Base-by-base conservation (phyloP, 2,888 invertebrate species). In the Orthosia incerta region DNA sequence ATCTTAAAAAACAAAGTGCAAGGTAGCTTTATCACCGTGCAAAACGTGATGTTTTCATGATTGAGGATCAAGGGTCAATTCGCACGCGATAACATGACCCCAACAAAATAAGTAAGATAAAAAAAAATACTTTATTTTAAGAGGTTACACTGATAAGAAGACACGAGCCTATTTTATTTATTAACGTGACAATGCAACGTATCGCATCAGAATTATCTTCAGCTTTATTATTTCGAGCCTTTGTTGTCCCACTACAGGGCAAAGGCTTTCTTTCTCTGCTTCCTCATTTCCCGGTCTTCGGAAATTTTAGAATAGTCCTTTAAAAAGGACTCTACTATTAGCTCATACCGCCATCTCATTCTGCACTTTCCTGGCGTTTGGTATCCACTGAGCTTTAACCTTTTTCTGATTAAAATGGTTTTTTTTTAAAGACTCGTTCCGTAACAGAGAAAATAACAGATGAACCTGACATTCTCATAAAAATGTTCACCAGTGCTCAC, bases 31-130 rank as follows among this genome's bases (percentile, higher is more conserved):
- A 71, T 74, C 51, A 15, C 13, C 39, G 11, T 62, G 55, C 23
- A 72, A 71, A 76, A 76, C 83, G 80, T 85, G 77, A 79, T 76
- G 48, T 69, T 74, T 68, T 68, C 64, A 83, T 79, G 73, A 65
- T 31, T 60, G 23, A 26, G 23, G 72, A 59, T 76, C 84, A 78
- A 72, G 26, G 62, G 73, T 84, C 75, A 51, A 39, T 13, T 55
- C 39, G 71, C 69, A 82, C 62, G 68, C 74, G 73, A 75, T 68
- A 69, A 69, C 50, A 31, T 56, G 45, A 71, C 61, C 60, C 57
- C 20, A 78, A 71, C 62, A 70, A 70, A 74, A 61, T 66, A 46
- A 60, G n/a, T 45, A 18, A 16, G 66, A 83, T 80, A 77, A 66
- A 68, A 55, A 39, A 78, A 74, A 0, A 18, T 4, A 83, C 53